Percentiles rank a stretch among this genome's conserved stretches.
phyloP scores from a whole-genome alignment of 2,113 vertebrate species.

The Panthera leo region DNA sequence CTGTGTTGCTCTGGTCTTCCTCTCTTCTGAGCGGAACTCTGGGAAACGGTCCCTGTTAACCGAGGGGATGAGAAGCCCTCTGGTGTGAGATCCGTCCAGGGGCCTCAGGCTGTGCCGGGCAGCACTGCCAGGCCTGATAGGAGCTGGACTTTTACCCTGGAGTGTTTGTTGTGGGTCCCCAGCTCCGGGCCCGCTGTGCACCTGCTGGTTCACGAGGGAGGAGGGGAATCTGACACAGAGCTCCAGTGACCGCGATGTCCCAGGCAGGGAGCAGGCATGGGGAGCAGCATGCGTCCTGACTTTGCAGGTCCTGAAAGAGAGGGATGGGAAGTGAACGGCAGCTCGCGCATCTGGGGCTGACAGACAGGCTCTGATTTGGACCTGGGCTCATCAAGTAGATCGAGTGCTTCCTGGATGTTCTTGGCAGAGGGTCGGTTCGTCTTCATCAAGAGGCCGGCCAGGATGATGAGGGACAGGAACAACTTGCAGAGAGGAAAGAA shows the following conservation, averaged over 20 bases:
- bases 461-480: not conserved
- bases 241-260: too few species aligned
- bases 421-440: not conserved
- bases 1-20: not conserved
- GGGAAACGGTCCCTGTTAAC: too few species aligned
- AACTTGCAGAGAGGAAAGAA: not conserved
- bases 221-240: not conserved
- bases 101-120: not conserved
- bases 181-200: not conserved
- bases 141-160: not conserved
- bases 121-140: accelerated
- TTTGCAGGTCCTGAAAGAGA: not conserved
- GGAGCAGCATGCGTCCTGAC: not conserved
- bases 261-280: not conserved
- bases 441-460: not conserved
- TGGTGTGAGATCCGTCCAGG: not conserved
- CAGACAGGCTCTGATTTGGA: not conserved
- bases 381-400: not conserved
- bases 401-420: not conserved
- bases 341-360: not conserved
- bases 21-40: not conserved
- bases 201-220: too few species aligned
- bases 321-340: too few species aligned
- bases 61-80: too few species aligned
- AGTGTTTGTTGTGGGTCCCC: not conserved